phyloP scores from a whole-genome alignment of 2,888 invertebrate species.

The Hyppa rectilinea region DNA sequence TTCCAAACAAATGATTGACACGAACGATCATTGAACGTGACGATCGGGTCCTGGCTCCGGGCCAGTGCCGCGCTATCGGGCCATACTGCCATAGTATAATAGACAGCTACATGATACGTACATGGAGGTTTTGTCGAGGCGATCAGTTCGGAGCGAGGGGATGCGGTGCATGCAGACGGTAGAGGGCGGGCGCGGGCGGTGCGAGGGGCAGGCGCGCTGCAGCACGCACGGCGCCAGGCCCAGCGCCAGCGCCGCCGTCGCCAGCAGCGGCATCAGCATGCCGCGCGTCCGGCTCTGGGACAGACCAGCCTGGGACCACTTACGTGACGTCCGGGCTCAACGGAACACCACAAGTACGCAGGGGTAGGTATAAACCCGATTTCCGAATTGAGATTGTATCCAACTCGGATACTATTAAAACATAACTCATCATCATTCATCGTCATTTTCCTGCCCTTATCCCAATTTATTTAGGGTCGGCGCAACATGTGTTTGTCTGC shows the following conservation, averaged over 20 bases:
- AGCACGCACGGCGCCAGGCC: slow-evolving; percentile 82
- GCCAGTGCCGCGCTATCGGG: too few relatives aligned
- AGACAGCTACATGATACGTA: slow-evolving; percentile 1
- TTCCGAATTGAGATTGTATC: not conserved
- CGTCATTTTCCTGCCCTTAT: too few relatives aligned
- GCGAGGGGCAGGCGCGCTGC: slow-evolving; percentile 78
- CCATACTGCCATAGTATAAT: too few relatives aligned
- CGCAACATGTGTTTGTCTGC: not conserved
- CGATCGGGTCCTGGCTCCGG: too few relatives aligned
- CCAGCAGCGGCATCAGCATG: slow-evolving; percentile 73
- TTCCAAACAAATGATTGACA: not conserved
- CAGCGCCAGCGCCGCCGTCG: slow-evolving; percentile 74
- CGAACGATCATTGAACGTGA: not conserved
- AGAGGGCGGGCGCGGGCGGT: slow-evolving; percentile 73
- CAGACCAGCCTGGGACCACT: slow-evolving; percentile 11
- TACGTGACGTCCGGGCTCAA: not conserved
- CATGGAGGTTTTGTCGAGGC: slow-evolving; percentile 17
- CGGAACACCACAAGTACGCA: not conserved
- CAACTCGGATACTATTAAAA: not conserved
- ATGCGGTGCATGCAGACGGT: slow-evolving; percentile 84
- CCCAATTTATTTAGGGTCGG: not conserved
- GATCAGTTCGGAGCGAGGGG: slow-evolving; percentile 46
- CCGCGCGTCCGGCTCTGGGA: not conserved
- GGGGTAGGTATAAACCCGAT: not conserved
- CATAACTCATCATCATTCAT: not conserved